Base-by-base conservation (phyloP, 2,797 vertebrate genomes). In the Acropternis orthonyx region DNA sequence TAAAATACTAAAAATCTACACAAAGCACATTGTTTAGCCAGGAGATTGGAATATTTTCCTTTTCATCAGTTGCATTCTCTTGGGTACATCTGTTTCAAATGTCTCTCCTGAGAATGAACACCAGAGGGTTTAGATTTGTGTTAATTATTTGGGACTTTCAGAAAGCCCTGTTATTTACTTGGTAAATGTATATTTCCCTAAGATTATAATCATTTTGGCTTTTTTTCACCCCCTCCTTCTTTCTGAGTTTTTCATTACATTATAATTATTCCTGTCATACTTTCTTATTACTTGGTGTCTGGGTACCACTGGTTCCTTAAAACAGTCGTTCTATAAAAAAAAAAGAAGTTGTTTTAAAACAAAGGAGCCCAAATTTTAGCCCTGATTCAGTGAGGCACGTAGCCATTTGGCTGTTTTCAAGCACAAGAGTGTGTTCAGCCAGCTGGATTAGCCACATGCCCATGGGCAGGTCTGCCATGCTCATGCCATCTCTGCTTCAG, bases 71-170 rank as follows among this genome's bases (percentile, higher is more conserved):
- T 94, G 34, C 37, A 68, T 88, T 97, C 97, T 93, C 97, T 89
- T 93, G 96, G 76, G 95, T 95, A 23, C 43, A 43, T 92, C 85
- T 91, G 78, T 95, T 78, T 91, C 80, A 88, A 95, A 90, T 77
- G 37, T 91, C 79, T 97, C 95, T 92, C 94, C 71, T 86, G 96
- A 97, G 95, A 95, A 88, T 39, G 76, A 96, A 88, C 85, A 95
- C 96, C 92, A 92, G 94, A 96, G 96, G 94, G 93, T 96, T 95
- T 95, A 43, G 34, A 90, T 75, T 93, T 93, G 58, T 79, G 78
- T 95, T 97, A 97, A 97, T 96, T 94, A 88, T 89, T 92, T 92
- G 88, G 92, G 85, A 93, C 87, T 92, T 91, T 89, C 43, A 62
- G 46, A 96, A 95, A 72, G 59, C 74, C 34, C 65, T 86, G 74